phyloP scores from a whole-genome alignment of 37 sponge, comb jelly and placozoan genomes.

The Eunapius fragilis region DNA sequence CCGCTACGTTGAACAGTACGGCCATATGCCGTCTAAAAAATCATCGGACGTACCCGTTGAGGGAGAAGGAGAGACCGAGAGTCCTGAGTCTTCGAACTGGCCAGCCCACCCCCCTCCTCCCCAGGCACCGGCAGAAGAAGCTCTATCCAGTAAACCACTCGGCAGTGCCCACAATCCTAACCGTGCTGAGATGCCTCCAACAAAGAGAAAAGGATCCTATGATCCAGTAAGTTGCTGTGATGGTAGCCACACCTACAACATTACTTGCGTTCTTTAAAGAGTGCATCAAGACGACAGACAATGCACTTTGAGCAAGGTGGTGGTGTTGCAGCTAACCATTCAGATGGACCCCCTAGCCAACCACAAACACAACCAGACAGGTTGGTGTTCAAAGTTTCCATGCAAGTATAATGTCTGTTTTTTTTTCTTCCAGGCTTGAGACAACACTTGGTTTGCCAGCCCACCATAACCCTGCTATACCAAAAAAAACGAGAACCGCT shows the following conservation, averaged over 20 bases:
- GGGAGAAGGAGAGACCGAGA: background rate
- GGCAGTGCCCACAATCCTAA: slow-evolving; percentile 67
- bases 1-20: slow-evolving; percentile 19
- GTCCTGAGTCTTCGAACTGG: background rate
- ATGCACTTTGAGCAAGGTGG: slow-evolving; percentile 50
- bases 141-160: background rate
- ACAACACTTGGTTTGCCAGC: background rate
- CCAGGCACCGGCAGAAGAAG: slow-evolving; percentile 1
- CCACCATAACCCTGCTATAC: background rate
- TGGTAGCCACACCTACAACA: slow-evolving; percentile 1
- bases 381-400: background rate
- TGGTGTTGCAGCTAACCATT: background rate
- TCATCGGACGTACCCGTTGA: background rate
- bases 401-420: background rate
- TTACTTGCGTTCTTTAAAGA: background rate
- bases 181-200: slow-evolving; percentile 64
- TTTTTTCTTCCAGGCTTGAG: background rate
- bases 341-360: background rate
- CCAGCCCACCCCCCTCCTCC: background rate
- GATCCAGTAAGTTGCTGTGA: slow-evolving; percentile 41
- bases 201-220: slow-evolving; percentile 56
- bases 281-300: slow-evolving; percentile 42
- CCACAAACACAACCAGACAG: slow-evolving; percentile 56
- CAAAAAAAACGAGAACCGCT: background rate
- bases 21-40: slow-evolving; percentile 11